Evolutionary conservation across 2,888 invertebrate genomes (phyloP).

Genomic region (Lordiphosa fenestrarum): DNA sequence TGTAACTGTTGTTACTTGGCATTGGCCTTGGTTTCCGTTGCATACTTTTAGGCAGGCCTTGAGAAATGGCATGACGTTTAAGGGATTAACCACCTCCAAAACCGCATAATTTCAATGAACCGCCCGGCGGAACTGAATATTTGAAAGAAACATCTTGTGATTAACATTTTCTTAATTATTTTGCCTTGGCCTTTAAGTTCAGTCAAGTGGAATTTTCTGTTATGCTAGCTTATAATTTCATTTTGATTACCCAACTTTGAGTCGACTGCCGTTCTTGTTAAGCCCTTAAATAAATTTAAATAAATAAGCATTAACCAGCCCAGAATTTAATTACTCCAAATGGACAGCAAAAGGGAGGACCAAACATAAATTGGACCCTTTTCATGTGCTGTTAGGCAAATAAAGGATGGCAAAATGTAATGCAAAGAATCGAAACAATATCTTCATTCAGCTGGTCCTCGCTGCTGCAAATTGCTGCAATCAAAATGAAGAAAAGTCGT

Average conservation of each 20-base stretch:
- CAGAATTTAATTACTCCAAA: slow-evolving; percentile 50
- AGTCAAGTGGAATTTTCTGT: slow-evolving; percentile 43
- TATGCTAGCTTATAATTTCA: slow-evolving; percentile 20
- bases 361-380: slow-evolving; percentile 32
- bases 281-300: too few species aligned
- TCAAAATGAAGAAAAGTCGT: slow-evolving; percentile 47
- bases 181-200: slow-evolving; percentile 33
- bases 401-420: slow-evolving; percentile 13
- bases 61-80: too few species aligned
- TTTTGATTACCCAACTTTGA: slow-evolving; percentile 1
- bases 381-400: slow-evolving; percentile 27
- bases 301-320: slow-evolving; percentile 41
- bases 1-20: too few species aligned
- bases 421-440: slow-evolving; percentile 23
- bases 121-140: too few species aligned
- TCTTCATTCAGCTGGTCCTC: slow-evolving; percentile 33
- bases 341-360: slow-evolving; percentile 20
- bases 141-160: slow-evolving; percentile 3
- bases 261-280: slow-evolving; percentile 24
- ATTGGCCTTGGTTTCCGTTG: too few species aligned
- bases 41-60: too few species aligned
- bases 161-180: slow-evolving; percentile 44
- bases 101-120: too few species aligned
- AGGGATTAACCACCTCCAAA: too few species aligned
- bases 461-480: slow-evolving; percentile 38